These are phyloP conservation scores for Acronicta leporina DNA, from an alignment of 2,888 invertebrate genomes.

Conservation along the genomic window DNA sequence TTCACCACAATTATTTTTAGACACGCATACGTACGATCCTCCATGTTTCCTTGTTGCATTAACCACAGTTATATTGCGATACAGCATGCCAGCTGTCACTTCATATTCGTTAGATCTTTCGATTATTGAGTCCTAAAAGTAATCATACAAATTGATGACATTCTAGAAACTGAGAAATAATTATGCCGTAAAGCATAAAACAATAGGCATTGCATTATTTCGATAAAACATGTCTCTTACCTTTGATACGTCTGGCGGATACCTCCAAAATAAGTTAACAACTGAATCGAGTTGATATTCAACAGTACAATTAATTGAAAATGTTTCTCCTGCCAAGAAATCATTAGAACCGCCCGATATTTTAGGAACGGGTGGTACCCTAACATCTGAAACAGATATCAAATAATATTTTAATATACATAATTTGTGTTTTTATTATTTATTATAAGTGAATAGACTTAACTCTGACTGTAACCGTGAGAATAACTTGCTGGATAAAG, in stretches of 20 bases:
- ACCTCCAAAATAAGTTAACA: slow-evolving; percentile 68
- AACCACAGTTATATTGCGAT: slow-evolving; percentile 66
- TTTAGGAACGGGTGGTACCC: slow-evolving; percentile 62
- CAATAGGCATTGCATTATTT: too few species aligned
- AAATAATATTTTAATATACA: too few species aligned
- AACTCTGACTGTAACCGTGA: slow-evolving; percentile 11
- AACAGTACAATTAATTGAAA: slow-evolving; percentile 77
- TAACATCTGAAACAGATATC: slow-evolving; percentile 55
- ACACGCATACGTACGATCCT: slow-evolving; percentile 71
- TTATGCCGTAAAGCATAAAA: too few species aligned
- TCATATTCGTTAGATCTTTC: slow-evolving; percentile 35
- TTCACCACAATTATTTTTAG: slow-evolving; percentile 59
- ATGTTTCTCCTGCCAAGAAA: slow-evolving; percentile 75
- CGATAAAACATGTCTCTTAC: slow-evolving; percentile 47
- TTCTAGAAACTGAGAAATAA: neutral
- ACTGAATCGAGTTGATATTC: slow-evolving; percentile 63
- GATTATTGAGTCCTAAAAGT: slow-evolving; percentile 38
- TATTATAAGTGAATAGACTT: too few species aligned
- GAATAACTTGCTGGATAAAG: slow-evolving; percentile 6
- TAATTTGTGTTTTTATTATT: neutral
- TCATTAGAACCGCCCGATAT: slow-evolving; percentile 50
- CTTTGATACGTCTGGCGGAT: slow-evolving; percentile 56
- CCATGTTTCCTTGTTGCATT: slow-evolving; percentile 69
- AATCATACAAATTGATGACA: neutral
- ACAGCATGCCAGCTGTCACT: slow-evolving; percentile 58